Percentiles rank a stretch among this genome's conserved stretches.
phyloP scores from a whole-genome alignment of 2,113 vertebrate species.

The Aptenodytes forsteri region DNA sequence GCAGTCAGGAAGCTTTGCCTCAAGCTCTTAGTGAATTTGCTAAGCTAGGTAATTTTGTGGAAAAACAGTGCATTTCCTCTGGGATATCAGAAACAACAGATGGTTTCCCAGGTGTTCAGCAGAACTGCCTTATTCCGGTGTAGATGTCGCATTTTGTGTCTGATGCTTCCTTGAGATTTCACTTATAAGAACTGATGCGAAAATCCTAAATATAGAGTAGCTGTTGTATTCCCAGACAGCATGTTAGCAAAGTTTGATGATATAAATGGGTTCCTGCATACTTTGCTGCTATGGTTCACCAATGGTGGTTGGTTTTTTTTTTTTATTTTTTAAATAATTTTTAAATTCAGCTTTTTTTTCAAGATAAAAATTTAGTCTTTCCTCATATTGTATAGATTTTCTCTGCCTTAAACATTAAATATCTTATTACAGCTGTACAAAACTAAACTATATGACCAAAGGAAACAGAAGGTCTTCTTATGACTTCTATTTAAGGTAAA shows the following conservation, averaged over 20 bases:
- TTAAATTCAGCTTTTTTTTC: not conserved
- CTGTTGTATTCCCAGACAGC: not conserved
- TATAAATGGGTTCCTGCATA: not conserved
- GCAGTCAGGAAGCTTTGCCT: not conserved
- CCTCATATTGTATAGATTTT: not conserved
- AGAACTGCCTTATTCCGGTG: not conserved
- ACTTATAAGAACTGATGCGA: fast-evolving
- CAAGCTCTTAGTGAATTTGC: not conserved
- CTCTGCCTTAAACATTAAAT: conserved; percentile 20
- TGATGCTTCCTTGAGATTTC: not conserved
- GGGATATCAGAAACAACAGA: not conserved
- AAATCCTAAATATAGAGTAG: not conserved
- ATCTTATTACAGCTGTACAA: conserved; percentile 33
- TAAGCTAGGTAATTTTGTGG: not conserved
- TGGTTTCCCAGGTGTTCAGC: not conserved
- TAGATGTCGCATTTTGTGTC: not conserved
- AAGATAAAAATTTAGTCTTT: conserved; percentile 12
- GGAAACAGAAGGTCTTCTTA: conserved; percentile 34
- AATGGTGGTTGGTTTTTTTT: not conserved
- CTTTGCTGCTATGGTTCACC: not conserved
- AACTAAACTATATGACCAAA: conserved; percentile 31
- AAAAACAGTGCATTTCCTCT: not conserved
- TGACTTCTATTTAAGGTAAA: conserved; percentile 9
- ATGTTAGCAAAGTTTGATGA: not conserved
- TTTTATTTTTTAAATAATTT: not conserved